A percentile compares a stretch with the other conserved stretches of the same genome.
Evolutionary conservation across 2,113 vertebrate genomes (phyloP).

Genomic region (Odontophorus gujanensis): DNA sequence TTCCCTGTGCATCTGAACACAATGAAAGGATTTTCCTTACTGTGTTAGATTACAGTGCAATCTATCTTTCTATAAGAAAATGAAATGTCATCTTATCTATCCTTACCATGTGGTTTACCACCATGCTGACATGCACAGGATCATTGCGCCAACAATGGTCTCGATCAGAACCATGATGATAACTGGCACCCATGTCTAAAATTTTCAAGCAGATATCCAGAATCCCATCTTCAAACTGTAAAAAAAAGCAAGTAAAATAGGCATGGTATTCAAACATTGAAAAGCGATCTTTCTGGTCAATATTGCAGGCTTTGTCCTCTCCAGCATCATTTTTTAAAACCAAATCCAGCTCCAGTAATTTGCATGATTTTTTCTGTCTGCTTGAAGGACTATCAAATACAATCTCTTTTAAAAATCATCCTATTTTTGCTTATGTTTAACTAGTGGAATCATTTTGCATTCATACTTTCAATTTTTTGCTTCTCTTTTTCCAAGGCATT

Average conservation of each 20-base stretch:
- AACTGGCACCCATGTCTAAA: slow-evolving; percentile 62
- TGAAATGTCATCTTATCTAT: background rate
- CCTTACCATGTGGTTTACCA: slow-evolving; percentile 67
- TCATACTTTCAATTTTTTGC: background rate
- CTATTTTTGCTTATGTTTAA: background rate
- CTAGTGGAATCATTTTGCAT: background rate
- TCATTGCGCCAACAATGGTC: slow-evolving; percentile 65
- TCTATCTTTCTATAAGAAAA: background rate
- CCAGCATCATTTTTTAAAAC: background rate
- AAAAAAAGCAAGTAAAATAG: background rate
- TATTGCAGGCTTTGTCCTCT: background rate
- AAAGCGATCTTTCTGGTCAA: background rate
- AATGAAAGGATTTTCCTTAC: background rate
- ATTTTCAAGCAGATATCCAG: slow-evolving; percentile 68
- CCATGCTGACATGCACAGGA: slow-evolving; percentile 61
- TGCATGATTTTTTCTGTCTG: background rate
- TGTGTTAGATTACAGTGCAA: background rate
- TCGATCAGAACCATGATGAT: slow-evolving; percentile 31
- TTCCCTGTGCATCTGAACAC: background rate
- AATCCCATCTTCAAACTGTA: slow-evolving; percentile 69
- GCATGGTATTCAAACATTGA: background rate
- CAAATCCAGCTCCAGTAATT: background rate
- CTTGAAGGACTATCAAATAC: background rate
- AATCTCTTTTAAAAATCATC: background rate
- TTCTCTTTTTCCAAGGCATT: background rate